A percentile compares a stretch with the other conserved stretches of the same genome.
Evolutionary conservation across 2,888 invertebrate species (phyloP).

Genomic region (Sminthurides aquaticus): DNA sequence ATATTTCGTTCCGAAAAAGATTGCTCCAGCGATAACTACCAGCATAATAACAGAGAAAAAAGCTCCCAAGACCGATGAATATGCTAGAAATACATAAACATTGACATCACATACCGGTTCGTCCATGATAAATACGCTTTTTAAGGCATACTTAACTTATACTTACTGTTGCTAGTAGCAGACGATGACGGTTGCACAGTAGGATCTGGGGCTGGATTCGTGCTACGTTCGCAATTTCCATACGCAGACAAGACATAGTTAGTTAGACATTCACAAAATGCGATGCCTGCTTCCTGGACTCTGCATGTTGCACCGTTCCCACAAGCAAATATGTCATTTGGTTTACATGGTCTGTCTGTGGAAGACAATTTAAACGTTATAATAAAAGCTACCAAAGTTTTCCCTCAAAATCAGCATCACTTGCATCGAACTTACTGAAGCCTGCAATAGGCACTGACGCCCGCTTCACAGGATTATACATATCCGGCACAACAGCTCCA

Average conservation of each 20-base stretch:
- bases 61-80: constrained; percentile 9
- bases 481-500: no score
- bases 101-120: no score
- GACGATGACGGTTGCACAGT: not conserved
- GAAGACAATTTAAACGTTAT: no score
- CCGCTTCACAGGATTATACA: not conserved
- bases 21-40: not conserved
- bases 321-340: not conserved
- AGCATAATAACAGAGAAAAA: constrained; percentile 1
- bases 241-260: not conserved
- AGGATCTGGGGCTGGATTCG: not conserved
- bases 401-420: no score
- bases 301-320: not conserved
- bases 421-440: no score
- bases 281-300: no score
- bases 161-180: not conserved
- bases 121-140: no score
- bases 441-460: not conserved
- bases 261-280: constrained; percentile 1
- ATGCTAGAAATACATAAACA: no score
- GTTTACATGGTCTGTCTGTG: not conserved
- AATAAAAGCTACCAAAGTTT: no score
- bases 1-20: constrained; percentile 10
- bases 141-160: no score
- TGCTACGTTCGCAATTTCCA: not conserved